Conservation (phyloP, 2,797 vertebrate genomes). For the Labroides dimidiatus region DNA sequence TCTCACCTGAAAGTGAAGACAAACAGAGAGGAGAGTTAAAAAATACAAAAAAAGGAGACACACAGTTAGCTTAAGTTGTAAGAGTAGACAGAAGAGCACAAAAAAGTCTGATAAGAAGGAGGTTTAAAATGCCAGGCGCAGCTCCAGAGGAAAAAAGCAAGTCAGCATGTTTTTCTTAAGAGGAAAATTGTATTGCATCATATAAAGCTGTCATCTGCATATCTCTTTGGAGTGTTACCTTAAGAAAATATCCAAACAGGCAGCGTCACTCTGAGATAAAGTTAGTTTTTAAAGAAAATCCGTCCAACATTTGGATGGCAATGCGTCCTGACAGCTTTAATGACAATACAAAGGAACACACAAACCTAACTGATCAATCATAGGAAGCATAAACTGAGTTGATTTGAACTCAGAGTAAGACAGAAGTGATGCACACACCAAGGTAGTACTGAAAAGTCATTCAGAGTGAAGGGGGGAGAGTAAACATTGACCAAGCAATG, state of each 20-base stretch:
- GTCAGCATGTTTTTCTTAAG: conserved; percentile 67
- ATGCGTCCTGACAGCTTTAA: conserved; percentile 80
- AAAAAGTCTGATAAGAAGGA: conserved; percentile 61
- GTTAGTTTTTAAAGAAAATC: conserved; percentile 14
- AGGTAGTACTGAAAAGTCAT: conserved; percentile 78
- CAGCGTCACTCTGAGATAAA: conserved; percentile 5
- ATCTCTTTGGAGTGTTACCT: conserved; percentile 30
- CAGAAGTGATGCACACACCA: conserved; percentile 82
- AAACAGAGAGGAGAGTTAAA: conserved; percentile 44
- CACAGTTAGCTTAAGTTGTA: conserved; percentile 29
- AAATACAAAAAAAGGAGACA: conserved; percentile 26
- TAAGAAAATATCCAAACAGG: conserved; percentile 30
- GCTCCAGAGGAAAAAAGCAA: conserved; percentile 66
- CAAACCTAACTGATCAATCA: conserved; percentile 58
- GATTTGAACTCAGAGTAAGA: conserved; percentile 79
- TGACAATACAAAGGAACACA: conserved; percentile 76
- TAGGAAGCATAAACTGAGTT: conserved; percentile 65
- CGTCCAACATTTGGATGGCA: conserved; percentile 8
- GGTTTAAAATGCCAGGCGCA: conserved; percentile 66
- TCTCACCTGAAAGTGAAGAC: conserved; percentile 88
- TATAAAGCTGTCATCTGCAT: conserved; percentile 78
- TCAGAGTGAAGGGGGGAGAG: conserved; percentile 73
- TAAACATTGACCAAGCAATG: conserved; percentile 81
- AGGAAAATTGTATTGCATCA: conserved; percentile 75
- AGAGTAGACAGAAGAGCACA: conserved; percentile 22